phyloP scores from a whole-genome alignment of 2,797 vertebrate genomes.

The Parauchenoglanis punctatus region DNA sequence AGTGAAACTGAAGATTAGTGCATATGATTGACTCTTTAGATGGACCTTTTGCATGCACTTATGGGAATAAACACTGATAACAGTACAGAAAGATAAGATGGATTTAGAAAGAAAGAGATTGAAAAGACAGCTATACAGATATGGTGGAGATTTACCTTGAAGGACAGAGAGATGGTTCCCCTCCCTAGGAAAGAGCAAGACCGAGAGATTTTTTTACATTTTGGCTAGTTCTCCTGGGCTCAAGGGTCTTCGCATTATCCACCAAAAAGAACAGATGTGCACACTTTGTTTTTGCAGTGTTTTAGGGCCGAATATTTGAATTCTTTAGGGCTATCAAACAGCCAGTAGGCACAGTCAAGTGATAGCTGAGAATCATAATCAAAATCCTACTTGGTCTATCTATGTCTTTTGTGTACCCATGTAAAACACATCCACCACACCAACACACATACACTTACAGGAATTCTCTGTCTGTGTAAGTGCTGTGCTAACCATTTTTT shows the following conservation, averaged over 20 bases:
- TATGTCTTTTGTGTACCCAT: not conserved
- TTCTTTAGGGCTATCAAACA: not conserved
- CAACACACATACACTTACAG: not conserved
- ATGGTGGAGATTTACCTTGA: constrained; percentile 10
- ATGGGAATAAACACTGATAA: constrained; percentile 58
- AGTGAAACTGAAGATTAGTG: constrained; percentile 32
- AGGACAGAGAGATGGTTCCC: constrained; percentile 9
- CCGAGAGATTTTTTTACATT: not conserved
- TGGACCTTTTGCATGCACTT: constrained; percentile 35
- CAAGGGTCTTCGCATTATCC: not conserved
- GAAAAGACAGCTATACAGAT: constrained; percentile 41
- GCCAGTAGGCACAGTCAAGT: not conserved
- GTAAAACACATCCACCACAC: not conserved
- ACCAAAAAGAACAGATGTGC: not conserved
- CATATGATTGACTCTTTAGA: constrained; percentile 21
- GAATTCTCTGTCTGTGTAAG: constrained; percentile 51
- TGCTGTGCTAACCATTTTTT: constrained; percentile 72
- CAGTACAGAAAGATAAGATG: constrained; percentile 55
- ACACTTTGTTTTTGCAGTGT: not conserved
- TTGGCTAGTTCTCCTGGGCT: not conserved
- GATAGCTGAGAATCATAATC: not conserved
- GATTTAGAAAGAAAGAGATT: constrained; percentile 35
- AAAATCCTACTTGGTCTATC: not conserved
- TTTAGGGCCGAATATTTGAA: not conserved
- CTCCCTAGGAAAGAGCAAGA: not conserved